phyloP scores from a whole-genome alignment of 2,113 vertebrate genomes.

The Melanerpes formicivorus region DNA sequence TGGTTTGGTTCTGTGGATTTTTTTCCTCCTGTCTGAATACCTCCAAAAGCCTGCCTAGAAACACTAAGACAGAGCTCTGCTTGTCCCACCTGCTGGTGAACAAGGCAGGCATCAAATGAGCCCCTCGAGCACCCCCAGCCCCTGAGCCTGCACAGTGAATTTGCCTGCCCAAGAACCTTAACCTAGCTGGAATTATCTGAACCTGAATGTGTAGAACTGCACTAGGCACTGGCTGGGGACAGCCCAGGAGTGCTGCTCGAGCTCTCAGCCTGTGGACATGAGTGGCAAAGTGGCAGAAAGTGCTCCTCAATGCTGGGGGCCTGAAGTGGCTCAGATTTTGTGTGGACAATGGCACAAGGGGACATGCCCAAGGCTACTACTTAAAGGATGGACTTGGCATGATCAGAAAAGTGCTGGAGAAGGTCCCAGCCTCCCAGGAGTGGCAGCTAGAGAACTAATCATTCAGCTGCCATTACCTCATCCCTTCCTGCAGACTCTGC shows the following conservation, averaged over 20 bases:
- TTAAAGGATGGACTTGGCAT: neutral
- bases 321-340: neutral
- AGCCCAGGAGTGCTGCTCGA: neutral
- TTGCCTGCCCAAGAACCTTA: neutral
- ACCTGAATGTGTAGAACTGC: neutral
- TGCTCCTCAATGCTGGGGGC: neutral
- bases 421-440: neutral
- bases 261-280: neutral
- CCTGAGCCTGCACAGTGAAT: neutral
- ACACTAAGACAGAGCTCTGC: conserved; percentile 35
- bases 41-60: conserved; percentile 44
- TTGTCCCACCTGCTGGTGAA: neutral
- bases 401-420: neutral
- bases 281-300: neutral
- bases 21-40: conserved; percentile 17
- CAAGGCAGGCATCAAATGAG: conserved; percentile 21
- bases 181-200: neutral
- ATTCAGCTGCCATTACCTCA: conserved; percentile 55
- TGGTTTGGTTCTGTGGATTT: neutral
- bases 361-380: neutral
- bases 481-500: neutral
- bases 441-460: conserved; percentile 27
- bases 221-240: neutral
- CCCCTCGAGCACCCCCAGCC: neutral
- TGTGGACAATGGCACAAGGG: neutral